Evolutionary conservation across 1,140 invertebrate species (phyloP).

Genomic region (Drosophila busckii): DNA sequence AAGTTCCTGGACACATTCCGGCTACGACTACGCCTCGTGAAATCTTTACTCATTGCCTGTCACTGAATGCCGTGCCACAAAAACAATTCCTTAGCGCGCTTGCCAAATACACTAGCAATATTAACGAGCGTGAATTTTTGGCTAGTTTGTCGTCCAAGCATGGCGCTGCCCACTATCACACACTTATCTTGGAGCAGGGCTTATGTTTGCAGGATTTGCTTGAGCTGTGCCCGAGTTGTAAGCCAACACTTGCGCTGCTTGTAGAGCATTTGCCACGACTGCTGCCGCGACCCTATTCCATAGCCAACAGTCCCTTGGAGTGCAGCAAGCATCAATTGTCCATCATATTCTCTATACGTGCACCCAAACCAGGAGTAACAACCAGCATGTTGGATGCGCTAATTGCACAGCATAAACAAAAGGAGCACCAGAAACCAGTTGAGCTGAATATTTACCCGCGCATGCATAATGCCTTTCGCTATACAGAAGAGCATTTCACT

Average conservation of each 20-base stretch:
- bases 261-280: constrained; percentile 87
- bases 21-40: constrained; percentile 49
- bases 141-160: constrained; percentile 61
- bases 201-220: constrained; percentile 84
- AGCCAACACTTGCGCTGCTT: constrained; percentile 83
- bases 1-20: constrained; percentile 77
- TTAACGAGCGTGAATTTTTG: constrained; percentile 43
- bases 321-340: constrained; percentile 79
- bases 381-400: constrained; percentile 50
- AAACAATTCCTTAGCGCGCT: constrained; percentile 73
- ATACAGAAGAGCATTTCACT: constrained; percentile 79
- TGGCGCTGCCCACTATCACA: constrained; percentile 46
- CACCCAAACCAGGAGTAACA: constrained; percentile 45
- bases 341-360: constrained; percentile 84
- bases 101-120: constrained; percentile 34
- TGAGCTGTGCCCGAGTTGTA: constrained; percentile 82
- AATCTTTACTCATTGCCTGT: constrained; percentile 73
- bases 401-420: not conserved
- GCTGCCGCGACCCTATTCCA: constrained; percentile 88
- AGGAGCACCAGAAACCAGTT: constrained; percentile 27
- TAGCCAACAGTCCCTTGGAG: constrained; percentile 83
- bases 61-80: constrained; percentile 71
- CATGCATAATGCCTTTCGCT: constrained; percentile 82
- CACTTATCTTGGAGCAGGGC: constrained; percentile 48
- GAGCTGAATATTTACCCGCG: constrained; percentile 83